Evolutionary conservation across 2,113 vertebrate species (phyloP), one percentile per base, ranked within the genome.

Genomic region (Dipodomys ordii): DNA sequence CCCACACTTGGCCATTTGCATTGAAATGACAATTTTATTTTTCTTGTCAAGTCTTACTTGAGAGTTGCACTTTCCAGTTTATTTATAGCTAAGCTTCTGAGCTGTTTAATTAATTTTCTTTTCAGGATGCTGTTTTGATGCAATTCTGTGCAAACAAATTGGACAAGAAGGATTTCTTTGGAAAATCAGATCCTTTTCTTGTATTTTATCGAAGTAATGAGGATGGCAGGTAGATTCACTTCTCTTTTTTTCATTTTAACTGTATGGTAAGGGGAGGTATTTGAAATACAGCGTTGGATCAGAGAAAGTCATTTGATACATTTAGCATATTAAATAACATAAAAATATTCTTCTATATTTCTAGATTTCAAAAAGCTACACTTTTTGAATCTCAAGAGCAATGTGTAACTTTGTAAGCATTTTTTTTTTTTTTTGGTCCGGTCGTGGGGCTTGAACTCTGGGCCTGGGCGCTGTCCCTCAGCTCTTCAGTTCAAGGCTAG

Each of bases 161-260:
- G 97, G 99, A 99, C 98, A 99, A 99, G 97, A 99, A 99, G 97
- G 99, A 99, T 97, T 99, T 99, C 97, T 99, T 99, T 5, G 99
- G 99, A 87, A 99, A 99, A 98, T 99, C 99, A 0, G 99, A 99
- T 97, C 99, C 99, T 72, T 99, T 99, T 97, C 98, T 99, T 76
- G 99, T 99, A 85, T 99, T 99, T 98, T 99, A 99, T 96, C 98
- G 99, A 94, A 99, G 99, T 97, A 99, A 99, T 2, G 99, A 99
- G 97, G 99, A 99, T 1, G 99, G 99, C 98, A 99, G 99, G 99
- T 99, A 93, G 39, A 83, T 82, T 16, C 49, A 53, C 15, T 86
- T 91, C 35, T 78, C 22, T 77, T 69, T 86, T 69, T 62, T 86
- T 44, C 7, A 64, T 92, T 93, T 92, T 60, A 76, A 60, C 7